Percentiles rank a stretch among this genome's conserved stretches.
These are phyloP conservation scores for Microcebus jonahi DNA, from an alignment of 2,113 vertebrate genomes.

Conservation along the genomic window DNA sequence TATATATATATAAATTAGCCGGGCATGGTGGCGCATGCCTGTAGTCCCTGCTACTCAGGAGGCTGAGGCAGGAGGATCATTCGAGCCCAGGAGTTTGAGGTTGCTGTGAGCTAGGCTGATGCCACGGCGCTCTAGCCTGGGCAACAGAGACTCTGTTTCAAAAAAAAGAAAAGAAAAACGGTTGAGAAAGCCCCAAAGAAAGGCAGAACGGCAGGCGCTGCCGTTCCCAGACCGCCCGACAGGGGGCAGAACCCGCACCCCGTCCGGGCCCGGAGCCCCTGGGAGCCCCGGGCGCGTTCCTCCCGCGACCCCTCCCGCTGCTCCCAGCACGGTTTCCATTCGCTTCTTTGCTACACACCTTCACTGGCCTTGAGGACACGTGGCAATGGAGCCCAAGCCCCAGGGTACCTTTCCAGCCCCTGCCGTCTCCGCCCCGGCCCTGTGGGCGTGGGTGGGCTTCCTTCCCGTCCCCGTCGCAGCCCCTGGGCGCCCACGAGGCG, in stretches of 20 bases:
- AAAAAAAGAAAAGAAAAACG: no score
- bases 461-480: not conserved
- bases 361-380: not conserved
- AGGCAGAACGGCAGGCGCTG: not conserved
- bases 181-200: not conserved
- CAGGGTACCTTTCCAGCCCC: not conserved
- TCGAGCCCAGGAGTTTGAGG: no score
- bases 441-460: not conserved
- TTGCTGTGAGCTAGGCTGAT: no score
- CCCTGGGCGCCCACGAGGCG: not conserved
- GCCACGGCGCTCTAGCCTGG: no score
- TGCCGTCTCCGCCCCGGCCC: not conserved
- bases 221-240: not conserved
- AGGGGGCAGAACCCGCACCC: not conserved
- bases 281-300: no score
- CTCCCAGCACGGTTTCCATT: not conserved
- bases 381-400: not conserved
- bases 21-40: no score
- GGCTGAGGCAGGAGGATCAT: no score
- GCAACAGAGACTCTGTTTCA: no score
- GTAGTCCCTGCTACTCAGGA: no score
- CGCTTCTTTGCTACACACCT: not conserved
- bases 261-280: not conserved
- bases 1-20: no score
- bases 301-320: no score